A percentile compares a stretch with the other conserved stretches of the same genome.
phyloP scores from a whole-genome alignment of 1,140 invertebrate genomes.

The Drosophila quadrilineata region DNA sequence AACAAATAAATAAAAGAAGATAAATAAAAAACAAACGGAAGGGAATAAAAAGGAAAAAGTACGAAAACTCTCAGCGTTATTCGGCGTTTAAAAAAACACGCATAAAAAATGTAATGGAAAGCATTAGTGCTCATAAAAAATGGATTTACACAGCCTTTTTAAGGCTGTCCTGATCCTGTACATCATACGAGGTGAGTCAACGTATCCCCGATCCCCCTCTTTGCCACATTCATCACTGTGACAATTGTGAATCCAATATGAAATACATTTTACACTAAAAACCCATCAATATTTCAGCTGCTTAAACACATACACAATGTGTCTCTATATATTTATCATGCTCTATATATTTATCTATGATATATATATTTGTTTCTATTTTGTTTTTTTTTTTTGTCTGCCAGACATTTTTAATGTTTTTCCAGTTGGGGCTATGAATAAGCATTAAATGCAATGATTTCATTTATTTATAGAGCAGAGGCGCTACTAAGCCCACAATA shows the following conservation, averaged over 20 bases:
- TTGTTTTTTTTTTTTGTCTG: not conserved
- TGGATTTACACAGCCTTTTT: conserved; percentile 81
- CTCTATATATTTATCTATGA: too few relatives aligned
- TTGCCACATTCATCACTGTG: not conserved
- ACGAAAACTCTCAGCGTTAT: conserved; percentile 53
- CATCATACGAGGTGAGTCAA: conserved; percentile 76
- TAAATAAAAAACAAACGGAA: not conserved
- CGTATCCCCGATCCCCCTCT: not conserved
- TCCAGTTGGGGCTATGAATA: not conserved
- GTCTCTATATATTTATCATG: too few relatives aligned
- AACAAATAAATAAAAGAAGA: conserved; percentile 35
- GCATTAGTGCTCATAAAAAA: conserved; percentile 80
- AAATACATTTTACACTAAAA: not conserved
- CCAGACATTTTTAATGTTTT: too few relatives aligned
- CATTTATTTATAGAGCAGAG: not conserved
- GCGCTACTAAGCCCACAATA: too few relatives aligned
- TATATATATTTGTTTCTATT: not conserved
- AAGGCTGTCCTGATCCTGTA: conserved; percentile 81
- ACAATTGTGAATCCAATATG: conserved; percentile 13
- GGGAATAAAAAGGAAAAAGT: conserved; percentile 4
- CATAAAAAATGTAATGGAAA: conserved; percentile 81
- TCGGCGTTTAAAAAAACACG: conserved; percentile 66
- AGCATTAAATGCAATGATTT: conserved; percentile 11
- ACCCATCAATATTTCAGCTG: conserved; percentile 9
- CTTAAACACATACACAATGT: not conserved